phyloP scores from a whole-genome alignment of 2,797 vertebrate genomes.

The Girardinus metallicus region DNA sequence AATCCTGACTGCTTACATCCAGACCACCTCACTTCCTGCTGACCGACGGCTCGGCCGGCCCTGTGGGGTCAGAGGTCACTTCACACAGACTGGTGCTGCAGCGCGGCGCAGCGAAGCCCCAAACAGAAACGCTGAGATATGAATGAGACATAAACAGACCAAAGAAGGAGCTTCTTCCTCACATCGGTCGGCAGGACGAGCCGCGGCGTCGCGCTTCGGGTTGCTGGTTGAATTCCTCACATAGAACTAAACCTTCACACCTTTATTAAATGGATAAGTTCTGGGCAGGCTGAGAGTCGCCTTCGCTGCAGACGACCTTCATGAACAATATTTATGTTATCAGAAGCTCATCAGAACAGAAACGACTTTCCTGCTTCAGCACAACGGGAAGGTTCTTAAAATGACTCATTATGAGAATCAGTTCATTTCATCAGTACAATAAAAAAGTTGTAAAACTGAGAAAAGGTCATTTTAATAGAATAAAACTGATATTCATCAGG shows the following conservation, averaged over 20 bases:
- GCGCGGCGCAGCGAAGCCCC: not conserved
- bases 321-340: not conserved
- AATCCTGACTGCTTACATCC: conserved; percentile 22
- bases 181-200: conserved; percentile 6
- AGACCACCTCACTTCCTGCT: conserved; percentile 2
- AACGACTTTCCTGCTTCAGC: no score
- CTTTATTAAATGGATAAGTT: not conserved
- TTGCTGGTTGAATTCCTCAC: not conserved
- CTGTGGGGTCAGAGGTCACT: not conserved
- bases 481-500: no score
- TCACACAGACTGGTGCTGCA: not conserved
- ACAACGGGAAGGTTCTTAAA: no score
- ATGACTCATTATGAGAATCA: no score
- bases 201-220: not conserved
- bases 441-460: no score
- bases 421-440: no score
- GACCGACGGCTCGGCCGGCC: not conserved
- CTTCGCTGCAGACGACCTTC: not conserved
- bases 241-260: not conserved
- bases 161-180: not conserved
- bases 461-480: no score
- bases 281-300: not conserved
- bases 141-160: conserved; percentile 24
- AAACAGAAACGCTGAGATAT: conserved; percentile 14
- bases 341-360: not conserved